Conservation (phyloP, 2,797 vertebrate species). For the Petrocephalus sullivani region DNA sequence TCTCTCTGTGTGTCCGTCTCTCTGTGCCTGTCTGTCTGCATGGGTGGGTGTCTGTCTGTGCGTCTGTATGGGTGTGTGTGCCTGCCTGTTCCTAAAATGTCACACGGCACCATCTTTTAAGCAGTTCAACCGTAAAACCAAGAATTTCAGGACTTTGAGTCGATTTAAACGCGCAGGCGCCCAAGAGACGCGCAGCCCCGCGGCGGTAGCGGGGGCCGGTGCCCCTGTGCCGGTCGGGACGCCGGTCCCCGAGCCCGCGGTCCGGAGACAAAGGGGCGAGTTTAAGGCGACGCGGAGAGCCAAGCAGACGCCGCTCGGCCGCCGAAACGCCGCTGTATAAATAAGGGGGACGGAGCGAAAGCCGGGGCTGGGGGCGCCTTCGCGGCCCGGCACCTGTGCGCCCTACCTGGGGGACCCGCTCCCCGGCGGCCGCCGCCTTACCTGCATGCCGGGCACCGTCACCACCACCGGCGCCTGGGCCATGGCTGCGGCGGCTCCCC, state of each 20-base stretch:
- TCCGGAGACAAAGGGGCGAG: too few species aligned
- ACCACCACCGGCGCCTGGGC: slow-evolving; percentile 46
- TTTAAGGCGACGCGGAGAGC: too few species aligned
- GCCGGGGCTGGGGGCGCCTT: background rate
- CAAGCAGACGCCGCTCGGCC: too few species aligned
- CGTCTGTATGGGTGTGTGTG: too few species aligned
- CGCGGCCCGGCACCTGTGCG: background rate
- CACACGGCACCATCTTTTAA: background rate
- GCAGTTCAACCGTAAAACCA: background rate
- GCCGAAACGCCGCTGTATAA: too few species aligned
- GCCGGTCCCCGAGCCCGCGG: too few species aligned
- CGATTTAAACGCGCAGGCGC: background rate
- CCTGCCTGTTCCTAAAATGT: background rate
- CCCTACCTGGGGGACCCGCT: background rate
- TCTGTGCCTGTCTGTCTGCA: too few species aligned
- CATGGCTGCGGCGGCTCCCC: slow-evolving; percentile 23
- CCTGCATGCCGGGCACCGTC: slow-evolving; percentile 54
- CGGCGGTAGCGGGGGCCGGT: too few species aligned
- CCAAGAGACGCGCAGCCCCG: background rate
- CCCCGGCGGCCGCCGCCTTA: slow-evolving; percentile 26
- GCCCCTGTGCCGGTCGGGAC: too few species aligned
- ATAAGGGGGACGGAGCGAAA: background rate
- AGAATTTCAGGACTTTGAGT: background rate
- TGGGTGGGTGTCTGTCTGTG: too few species aligned
- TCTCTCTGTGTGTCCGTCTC: too few species aligned